Conservation (phyloP, 2,797 vertebrate species). For the Mormyrus hasselquistii region DNA sequence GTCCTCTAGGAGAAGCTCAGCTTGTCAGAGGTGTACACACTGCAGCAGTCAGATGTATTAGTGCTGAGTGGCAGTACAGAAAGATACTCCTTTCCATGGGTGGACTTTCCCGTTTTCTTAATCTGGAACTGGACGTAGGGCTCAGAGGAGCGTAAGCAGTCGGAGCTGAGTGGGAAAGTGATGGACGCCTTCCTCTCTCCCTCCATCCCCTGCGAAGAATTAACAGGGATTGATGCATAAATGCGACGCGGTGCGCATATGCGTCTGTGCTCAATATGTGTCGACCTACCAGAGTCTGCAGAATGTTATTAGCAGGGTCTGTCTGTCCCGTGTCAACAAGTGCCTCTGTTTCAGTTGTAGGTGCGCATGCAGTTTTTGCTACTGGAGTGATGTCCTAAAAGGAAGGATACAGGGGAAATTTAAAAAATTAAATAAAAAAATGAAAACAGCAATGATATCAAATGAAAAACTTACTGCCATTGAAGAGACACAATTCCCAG, state of each 20-base stretch:
- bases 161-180: constrained; percentile 45
- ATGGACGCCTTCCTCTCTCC: constrained; percentile 45
- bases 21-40: constrained; percentile 59
- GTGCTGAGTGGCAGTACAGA: constrained; percentile 50
- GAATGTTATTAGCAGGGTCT: constrained; percentile 32
- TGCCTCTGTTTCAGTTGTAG: constrained; percentile 18
- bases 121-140: constrained; percentile 57
- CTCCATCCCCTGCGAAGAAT: constrained; percentile 23
- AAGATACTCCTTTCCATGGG: constrained; percentile 42
- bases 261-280: neutral
- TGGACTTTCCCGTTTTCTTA: constrained; percentile 39
- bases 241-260: neutral
- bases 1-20: constrained; percentile 48
- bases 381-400: constrained; percentile 45
- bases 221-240: neutral
- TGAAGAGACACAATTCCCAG: neutral
- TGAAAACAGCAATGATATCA: neutral
- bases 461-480: neutral
- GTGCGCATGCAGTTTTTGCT: constrained; percentile 15
- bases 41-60: constrained; percentile 50
- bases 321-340: constrained; percentile 22
- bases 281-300: constrained; percentile 37
- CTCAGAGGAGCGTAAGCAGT: constrained; percentile 55
- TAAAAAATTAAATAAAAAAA: neutral
- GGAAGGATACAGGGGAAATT: neutral